phyloP scores from a whole-genome alignment of 2,797 vertebrate species.

The Melanotaenia nigrans region DNA sequence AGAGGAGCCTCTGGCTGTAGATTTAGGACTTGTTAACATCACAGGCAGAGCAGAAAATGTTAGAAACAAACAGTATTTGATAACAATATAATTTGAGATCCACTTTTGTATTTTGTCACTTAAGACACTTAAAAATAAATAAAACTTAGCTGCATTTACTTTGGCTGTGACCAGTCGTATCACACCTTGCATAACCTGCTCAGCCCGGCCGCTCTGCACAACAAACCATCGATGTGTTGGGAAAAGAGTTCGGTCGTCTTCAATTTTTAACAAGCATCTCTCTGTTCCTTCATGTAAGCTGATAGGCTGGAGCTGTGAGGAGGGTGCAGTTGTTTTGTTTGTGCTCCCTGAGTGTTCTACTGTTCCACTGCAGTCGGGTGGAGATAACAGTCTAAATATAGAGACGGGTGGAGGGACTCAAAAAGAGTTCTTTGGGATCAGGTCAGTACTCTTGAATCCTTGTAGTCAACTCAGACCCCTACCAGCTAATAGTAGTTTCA shows the following conservation, averaged over 20 bases:
- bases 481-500: background rate
- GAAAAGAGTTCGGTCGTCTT: conserved; percentile 47
- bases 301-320: conserved; percentile 50
- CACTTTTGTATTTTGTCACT: conserved; percentile 1
- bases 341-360: conserved; percentile 54
- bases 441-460: conserved; percentile 29
- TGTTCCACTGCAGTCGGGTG: conserved; percentile 62
- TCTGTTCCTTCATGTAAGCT: conserved; percentile 64
- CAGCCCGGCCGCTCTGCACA: background rate
- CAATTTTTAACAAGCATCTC: conserved; percentile 69
- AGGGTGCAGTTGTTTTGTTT: conserved; percentile 66
- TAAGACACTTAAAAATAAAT: background rate
- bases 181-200: conserved; percentile 8
- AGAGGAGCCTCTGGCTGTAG: conserved; percentile 10
- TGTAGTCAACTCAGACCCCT: conserved; percentile 4
- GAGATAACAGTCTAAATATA: conserved; percentile 76
- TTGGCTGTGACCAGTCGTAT: background rate
- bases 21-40: conserved; percentile 17
- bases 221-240: conserved; percentile 26
- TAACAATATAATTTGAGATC: conserved; percentile 1
- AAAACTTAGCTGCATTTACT: too few species aligned
- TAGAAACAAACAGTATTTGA: conserved; percentile 19
- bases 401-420: conserved; percentile 39
- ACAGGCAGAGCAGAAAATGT: conserved; percentile 13
- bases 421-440: conserved; percentile 31